Evolutionary conservation across 2,888 invertebrate species (phyloP).

Genomic region (Tricholauxania praeusta): DNA sequence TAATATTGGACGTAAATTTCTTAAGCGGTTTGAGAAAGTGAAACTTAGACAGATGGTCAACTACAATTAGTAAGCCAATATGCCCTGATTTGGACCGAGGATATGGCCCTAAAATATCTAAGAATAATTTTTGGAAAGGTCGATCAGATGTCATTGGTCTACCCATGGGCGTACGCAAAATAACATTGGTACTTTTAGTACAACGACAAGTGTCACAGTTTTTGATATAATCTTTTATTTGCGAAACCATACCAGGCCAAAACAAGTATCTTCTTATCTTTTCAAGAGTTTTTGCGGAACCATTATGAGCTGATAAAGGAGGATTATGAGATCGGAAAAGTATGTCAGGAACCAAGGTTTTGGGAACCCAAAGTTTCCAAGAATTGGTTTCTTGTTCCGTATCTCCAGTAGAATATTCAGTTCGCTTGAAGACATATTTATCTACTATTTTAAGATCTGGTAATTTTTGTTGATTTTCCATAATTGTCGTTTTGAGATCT

Average conservation of each 20-base stretch:
- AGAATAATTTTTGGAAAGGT: slow-evolving; percentile 14
- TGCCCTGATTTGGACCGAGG: slow-evolving; percentile 10
- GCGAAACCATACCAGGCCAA: slow-evolving; percentile 29
- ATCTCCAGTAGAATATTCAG: slow-evolving; percentile 15
- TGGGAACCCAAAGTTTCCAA: slow-evolving; percentile 28
- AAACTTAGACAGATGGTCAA: slow-evolving; percentile 39
- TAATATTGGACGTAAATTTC: slow-evolving; percentile 15
- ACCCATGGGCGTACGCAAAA: not conserved
- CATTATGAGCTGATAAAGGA: slow-evolving; percentile 21
- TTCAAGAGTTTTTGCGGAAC: slow-evolving; percentile 29
- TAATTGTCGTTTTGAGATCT: not conserved
- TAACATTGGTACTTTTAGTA: slow-evolving; percentile 11
- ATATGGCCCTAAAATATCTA: slow-evolving; percentile 13
- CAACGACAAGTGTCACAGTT: slow-evolving; percentile 20
- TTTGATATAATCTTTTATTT: slow-evolving; percentile 31
- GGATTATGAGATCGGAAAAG: slow-evolving; percentile 22
- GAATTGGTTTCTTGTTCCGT: not conserved
- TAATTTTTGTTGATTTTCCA: not conserved
- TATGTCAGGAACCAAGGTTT: not conserved
- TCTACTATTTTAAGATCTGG: not conserved
- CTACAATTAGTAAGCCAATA: slow-evolving; percentile 6
- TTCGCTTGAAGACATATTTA: too few species aligned
- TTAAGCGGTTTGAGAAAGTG: slow-evolving; percentile 35
- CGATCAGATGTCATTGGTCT: slow-evolving; percentile 11
- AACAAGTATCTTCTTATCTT: slow-evolving; percentile 27